Conservation (phyloP, 2,113 vertebrate species). For the Talpa occidentalis region DNA sequence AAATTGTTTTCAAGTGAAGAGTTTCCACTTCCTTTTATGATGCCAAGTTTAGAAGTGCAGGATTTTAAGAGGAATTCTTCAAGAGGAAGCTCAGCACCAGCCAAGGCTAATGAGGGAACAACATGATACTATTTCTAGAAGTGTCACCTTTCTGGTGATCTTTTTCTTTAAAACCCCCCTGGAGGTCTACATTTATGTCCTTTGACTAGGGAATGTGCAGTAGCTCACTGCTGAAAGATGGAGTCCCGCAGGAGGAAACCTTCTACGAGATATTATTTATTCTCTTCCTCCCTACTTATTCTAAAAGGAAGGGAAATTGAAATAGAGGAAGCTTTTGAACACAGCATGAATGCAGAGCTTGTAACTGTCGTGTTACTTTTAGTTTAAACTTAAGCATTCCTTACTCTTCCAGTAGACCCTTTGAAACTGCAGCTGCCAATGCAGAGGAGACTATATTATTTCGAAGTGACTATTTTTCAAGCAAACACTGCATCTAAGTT, state of each 20-base stretch:
- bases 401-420: constrained; percentile 68
- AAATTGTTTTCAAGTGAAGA: constrained; percentile 64
- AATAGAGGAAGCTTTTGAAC: constrained; percentile 79
- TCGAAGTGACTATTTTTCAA: constrained; percentile 76
- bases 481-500: constrained; percentile 78
- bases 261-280: constrained; percentile 78
- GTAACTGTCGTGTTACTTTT: constrained; percentile 82
- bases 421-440: constrained; percentile 78
- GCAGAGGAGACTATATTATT: constrained; percentile 69
- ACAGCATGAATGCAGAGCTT: constrained; percentile 75
- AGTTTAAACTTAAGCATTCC: constrained; percentile 78
- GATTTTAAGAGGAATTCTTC: constrained; percentile 70
- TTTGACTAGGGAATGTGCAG: constrained; percentile 55
- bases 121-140: constrained; percentile 73
- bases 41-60: constrained; percentile 53
- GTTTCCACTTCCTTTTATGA: constrained; percentile 63
- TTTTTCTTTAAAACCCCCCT: constrained; percentile 76
- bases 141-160: constrained; percentile 75
- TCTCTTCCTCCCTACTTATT: constrained; percentile 78
- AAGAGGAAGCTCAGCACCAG: constrained; percentile 59
- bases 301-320: constrained; percentile 81
- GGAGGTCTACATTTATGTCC: constrained; percentile 76
- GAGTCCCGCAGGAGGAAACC: constrained; percentile 66
- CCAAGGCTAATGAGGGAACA: constrained; percentile 77
- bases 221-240: constrained; percentile 68